Evolutionary conservation across 2,888 invertebrate genomes (phyloP).

Genomic region (Nowickia ferox): DNA sequence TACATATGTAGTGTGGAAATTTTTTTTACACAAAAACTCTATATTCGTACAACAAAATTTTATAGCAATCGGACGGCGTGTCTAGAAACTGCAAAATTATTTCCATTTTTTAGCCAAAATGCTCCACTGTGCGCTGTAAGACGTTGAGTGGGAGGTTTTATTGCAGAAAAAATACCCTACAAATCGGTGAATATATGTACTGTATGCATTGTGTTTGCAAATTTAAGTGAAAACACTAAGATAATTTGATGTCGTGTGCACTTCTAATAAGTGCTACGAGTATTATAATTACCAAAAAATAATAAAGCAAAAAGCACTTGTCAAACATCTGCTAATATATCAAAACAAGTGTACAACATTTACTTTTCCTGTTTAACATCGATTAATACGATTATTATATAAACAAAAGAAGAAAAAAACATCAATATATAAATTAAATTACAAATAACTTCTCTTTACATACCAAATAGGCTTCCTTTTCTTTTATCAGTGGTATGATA

Average conservation of each 20-base stretch:
- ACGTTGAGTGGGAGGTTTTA: no score
- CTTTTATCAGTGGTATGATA: not conserved
- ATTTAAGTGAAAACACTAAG: not conserved
- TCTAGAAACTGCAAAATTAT: no score
- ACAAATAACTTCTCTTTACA: not conserved
- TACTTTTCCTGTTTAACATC: not conserved
- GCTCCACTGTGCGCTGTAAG: no score
- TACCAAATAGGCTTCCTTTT: not conserved
- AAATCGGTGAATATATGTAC: no score
- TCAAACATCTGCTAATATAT: not conserved
- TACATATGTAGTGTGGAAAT: no score
- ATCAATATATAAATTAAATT: not conserved
- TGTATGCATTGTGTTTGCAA: not conserved
- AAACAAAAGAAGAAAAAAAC: no score
- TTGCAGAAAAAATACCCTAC: no score
- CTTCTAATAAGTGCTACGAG: not conserved
- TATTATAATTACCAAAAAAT: not conserved
- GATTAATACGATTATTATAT: no score
- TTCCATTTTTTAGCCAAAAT: no score
- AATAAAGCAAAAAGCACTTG: not conserved
- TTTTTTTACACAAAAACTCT: no score
- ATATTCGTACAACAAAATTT: no score
- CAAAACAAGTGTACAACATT: not conserved
- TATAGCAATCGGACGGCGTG: no score
- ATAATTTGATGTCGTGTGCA: not conserved